Percentiles rank a stretch among this genome's conserved stretches.
Evolutionary conservation across 2,888 invertebrate species (phyloP).

Genomic region (Sturmia bella): DNA sequence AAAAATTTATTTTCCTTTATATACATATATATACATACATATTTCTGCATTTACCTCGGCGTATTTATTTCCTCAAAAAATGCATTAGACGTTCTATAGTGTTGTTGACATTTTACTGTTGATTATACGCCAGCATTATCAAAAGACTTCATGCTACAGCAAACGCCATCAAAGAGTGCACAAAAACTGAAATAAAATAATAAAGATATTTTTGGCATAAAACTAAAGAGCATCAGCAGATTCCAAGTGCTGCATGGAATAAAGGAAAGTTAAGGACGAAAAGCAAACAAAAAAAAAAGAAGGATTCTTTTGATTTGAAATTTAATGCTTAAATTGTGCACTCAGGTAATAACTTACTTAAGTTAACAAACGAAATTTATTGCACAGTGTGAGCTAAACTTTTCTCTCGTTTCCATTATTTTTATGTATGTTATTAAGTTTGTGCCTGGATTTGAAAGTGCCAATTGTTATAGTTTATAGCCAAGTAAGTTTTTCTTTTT

Average conservation of each 20-base stretch:
- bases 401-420: background rate
- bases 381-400: conserved; percentile 57
- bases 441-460: conserved; percentile 44
- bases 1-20: too few species aligned
- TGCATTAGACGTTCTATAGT: conserved; percentile 61
- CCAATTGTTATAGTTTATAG: conserved; percentile 64
- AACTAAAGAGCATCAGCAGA: conserved; percentile 53
- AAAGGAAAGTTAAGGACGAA: conserved; percentile 9
- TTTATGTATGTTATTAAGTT: background rate
- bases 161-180: conserved; percentile 53
- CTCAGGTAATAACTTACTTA: conserved; percentile 68
- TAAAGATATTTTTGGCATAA: conserved; percentile 60
- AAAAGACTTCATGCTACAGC: conserved; percentile 66
- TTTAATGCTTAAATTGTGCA: conserved; percentile 64
- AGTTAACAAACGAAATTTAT: conserved; percentile 68
- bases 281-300: conserved; percentile 29
- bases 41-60: conserved; percentile 37
- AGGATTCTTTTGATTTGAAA: conserved; percentile 57
- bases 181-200: conserved; percentile 30
- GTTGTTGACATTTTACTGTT: conserved; percentile 69
- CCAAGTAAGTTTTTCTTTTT: conserved; percentile 44
- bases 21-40: background rate
- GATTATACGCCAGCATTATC: conserved; percentile 66
- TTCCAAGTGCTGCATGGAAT: background rate
- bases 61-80: conserved; percentile 50